Percentiles rank a stretch among this genome's conserved stretches.
Conservation (phyloP, 53 echinoderm and acorn worm genomes). For the Holothuria scabra region DNA sequence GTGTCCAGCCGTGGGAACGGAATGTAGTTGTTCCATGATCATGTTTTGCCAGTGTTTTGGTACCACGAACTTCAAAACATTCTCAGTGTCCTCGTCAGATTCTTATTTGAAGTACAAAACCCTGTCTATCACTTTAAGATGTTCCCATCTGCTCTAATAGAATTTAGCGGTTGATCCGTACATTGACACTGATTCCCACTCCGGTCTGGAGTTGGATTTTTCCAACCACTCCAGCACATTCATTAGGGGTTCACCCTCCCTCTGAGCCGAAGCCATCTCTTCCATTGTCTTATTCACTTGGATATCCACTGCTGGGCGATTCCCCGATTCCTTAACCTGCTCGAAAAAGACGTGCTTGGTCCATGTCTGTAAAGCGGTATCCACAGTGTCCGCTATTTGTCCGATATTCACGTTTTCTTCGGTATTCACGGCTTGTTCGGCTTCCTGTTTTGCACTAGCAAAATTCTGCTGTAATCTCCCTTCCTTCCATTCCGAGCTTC, state of each 20-base stretch:
- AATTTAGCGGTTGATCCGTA: conserved; percentile 33
- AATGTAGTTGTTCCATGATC: conserved; percentile 59
- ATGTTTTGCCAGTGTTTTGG: conserved; percentile 1
- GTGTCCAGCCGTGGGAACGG: conserved; percentile 58
- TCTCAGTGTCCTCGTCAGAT: conserved; percentile 36
- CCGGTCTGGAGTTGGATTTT: conserved; percentile 9
- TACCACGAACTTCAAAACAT: conserved; percentile 56
- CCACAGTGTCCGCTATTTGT: no score
- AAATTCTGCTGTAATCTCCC: no score
- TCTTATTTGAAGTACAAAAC: conserved; percentile 64
- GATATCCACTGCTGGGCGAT: no score
- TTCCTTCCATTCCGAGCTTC: no score
- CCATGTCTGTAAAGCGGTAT: no score
- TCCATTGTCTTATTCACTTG: no score
- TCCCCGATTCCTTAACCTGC: no score
- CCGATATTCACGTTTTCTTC: no score
- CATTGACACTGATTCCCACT: conserved; percentile 28
- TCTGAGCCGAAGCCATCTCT: conserved; percentile 53
- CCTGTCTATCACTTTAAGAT: conserved; percentile 40
- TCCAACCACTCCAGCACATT: conserved; percentile 46
- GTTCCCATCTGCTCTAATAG: conserved; percentile 65
- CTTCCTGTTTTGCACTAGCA: no score
- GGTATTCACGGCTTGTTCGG: no score
- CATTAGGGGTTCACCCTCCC: no score
- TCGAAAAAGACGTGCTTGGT: no score